Conservation (phyloP, 1,140 invertebrate species). For the Ericerus pela region DNA sequence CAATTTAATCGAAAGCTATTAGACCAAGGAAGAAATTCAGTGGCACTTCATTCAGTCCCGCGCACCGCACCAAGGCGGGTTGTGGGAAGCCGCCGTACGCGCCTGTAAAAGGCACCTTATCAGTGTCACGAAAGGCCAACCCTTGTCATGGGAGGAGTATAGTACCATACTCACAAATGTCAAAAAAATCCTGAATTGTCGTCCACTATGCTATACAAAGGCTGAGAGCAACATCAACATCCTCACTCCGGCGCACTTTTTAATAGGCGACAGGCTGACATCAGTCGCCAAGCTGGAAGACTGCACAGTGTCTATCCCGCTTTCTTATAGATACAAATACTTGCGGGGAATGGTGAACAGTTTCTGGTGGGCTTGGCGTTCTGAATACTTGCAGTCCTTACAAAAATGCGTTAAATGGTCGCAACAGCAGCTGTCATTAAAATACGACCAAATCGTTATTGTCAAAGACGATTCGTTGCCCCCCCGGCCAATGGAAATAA, state of each 20-base stretch:
- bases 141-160: neutral
- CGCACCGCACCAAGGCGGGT: conserved; percentile 26
- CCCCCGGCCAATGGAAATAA: too few relatives aligned
- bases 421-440: too few relatives aligned
- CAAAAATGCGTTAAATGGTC: too few relatives aligned
- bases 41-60: conserved; percentile 24
- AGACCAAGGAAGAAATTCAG: conserved; percentile 16
- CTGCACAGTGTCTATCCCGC: too few relatives aligned
- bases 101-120: conserved; percentile 25
- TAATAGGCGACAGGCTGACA: too few relatives aligned
- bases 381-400: too few relatives aligned
- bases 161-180: conserved; percentile 13
- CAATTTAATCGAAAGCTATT: neutral
- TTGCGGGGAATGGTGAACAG: too few relatives aligned
- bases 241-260: conserved; percentile 26
- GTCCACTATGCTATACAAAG: conserved; percentile 21
- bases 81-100: conserved; percentile 26
- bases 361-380: too few relatives aligned
- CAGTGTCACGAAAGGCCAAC: neutral
- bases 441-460: too few relatives aligned
- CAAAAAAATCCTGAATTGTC: conserved; percentile 25
- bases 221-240: conserved; percentile 21
- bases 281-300: too few relatives aligned
- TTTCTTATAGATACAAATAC: too few relatives aligned
- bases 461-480: too few relatives aligned